Evolutionary conservation across 2,113 vertebrate species (phyloP), one percentile per base, ranked within the genome.

Genomic region (Hemichromis elongatus): DNA sequence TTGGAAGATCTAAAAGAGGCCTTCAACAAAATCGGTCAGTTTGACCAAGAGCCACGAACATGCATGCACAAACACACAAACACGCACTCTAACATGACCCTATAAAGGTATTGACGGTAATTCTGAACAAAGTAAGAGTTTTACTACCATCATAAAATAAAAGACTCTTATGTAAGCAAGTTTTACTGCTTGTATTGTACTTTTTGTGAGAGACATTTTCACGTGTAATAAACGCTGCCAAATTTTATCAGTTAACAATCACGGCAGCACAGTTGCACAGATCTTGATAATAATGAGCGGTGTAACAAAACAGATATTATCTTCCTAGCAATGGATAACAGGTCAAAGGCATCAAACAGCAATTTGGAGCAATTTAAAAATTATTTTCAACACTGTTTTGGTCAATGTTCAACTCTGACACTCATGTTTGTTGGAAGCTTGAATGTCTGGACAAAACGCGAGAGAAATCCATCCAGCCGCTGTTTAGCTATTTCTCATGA

Each of bases 1-100:
- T 96, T 99, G 87, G 97, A 98, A 59, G 98, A 99, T 1, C 96
- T 99, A 26, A 95, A 95, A 85, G 98, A 98, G 83, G 99, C 99
- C 14, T 99, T 99, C 82, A 92, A 95, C 87, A 99, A 97, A 96
- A 98, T 99, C 66, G 99, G 99, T 99, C 13, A 91, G 96, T 88
- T 63, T 84, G 4, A 7, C 55, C 55, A 24, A 81, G 61, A 16
- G 18, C 14, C 75, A 28, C 50, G 4, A 14, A 14, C 30, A 11
- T 52, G 47, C 16, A 57, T 59, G 45, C 35, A 55, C 66, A 30
- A 54, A 66, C 82, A 54, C 56, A 81, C 77, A 18, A 26, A 19
- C 56, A 24, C 42, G 19, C 56, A 45, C 13, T 55, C 55, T 55
- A 28, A 80, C 53, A 7, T 61, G n/a, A 63, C 4, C 3, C 5